These are phyloP conservation scores for Rhynchophorus ferrugineus DNA, from an alignment of 1,140 invertebrate species.

Conservation along the genomic window DNA sequence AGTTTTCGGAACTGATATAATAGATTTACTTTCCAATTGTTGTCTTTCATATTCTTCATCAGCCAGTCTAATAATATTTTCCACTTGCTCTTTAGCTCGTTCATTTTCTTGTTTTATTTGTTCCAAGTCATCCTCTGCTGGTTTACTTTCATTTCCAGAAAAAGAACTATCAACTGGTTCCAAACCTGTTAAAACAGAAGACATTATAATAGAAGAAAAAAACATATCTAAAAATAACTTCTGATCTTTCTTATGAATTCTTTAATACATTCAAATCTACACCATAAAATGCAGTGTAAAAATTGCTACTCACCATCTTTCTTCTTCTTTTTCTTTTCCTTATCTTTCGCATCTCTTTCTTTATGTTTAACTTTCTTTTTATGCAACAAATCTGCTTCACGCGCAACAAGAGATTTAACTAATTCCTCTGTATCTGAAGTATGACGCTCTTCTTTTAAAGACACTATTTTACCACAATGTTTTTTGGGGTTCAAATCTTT, in stretches of 20 bases:
- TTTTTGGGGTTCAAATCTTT: constrained; percentile 26
- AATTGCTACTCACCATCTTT: constrained; percentile 16
- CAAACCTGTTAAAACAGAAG: constrained; percentile 1
- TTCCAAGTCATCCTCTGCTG: not conserved
- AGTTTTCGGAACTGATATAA: not conserved
- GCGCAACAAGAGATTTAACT: constrained; percentile 27
- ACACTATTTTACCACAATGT: constrained; percentile 34
- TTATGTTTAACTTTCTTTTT: constrained; percentile 28
- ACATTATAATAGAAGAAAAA: too few relatives aligned
- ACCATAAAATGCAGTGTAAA: too few relatives aligned
- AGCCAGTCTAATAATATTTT: constrained; percentile 33
- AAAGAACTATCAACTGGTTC: not conserved
- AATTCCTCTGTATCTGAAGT: constrained; percentile 23
- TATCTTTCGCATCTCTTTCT: constrained; percentile 18
- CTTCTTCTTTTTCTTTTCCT: constrained; percentile 24
- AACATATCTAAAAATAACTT: too few relatives aligned
- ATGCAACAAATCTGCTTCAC: constrained; percentile 28
- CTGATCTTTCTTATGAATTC: too few relatives aligned
- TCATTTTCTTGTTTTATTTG: constrained; percentile 3
- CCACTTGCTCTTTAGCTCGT: constrained; percentile 29
- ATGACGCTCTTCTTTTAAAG: constrained; percentile 17
- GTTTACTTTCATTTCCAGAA: not conserved
- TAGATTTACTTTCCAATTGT: not conserved
- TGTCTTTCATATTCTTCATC: constrained; percentile 30
- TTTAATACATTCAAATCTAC: too few relatives aligned